Evolutionary conservation across 2,113 vertebrate species (phyloP), one percentile per base, ranked within the genome.

Genomic region (Oryzias woworae): DNA sequence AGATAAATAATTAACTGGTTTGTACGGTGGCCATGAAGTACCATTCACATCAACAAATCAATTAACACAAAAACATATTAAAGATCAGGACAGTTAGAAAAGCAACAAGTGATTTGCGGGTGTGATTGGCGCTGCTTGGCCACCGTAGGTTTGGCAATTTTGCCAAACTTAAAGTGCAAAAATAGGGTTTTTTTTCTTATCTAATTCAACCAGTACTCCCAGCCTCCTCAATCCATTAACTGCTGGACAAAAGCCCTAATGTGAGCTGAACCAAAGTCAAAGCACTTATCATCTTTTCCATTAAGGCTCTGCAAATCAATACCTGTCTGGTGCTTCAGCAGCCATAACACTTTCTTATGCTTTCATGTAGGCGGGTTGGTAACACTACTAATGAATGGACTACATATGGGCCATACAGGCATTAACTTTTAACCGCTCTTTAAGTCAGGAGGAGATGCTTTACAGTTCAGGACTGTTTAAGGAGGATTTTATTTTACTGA

Each of bases 391-490:
- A 89, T 83, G 85, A 86, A 88, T 81, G 71, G 66, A 84, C 82
- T 71, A 68, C 76, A 69, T 61, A 68, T 54, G 70, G 74, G 67
- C 36, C 80, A 69, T 90, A 59, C 62, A 22, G 56, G 79, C 82
- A 84, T 90, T 82, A 88, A 88, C 78, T 78, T 85, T 85, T 76
- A 87, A 81, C 70, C 55, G 51, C 62, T 50, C 70, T 69, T 75
- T 87, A 63, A 78, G 66, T 18, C 54, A 14, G 60, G 59, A 73
- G 71, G 54, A 72, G 73, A 69, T 14, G 58, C 55, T 65, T 50
- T 41, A 64, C 70, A 84, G 88, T 88, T 84, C 82, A 85, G 86
- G 87, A 83, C 87, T 91, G 90, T 86, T 90, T 90, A 89, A 91
- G 73, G 80, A 73, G 69, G 73, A 65, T 64, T 83, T 85, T 66